A percentile compares a stretch with the other conserved stretches of the same genome.
phyloP scores from a whole-genome alignment of 30 jellyfish, hydroid and myxozoan species.

The Aurelia aurita complex sp. Pacific region DNA sequence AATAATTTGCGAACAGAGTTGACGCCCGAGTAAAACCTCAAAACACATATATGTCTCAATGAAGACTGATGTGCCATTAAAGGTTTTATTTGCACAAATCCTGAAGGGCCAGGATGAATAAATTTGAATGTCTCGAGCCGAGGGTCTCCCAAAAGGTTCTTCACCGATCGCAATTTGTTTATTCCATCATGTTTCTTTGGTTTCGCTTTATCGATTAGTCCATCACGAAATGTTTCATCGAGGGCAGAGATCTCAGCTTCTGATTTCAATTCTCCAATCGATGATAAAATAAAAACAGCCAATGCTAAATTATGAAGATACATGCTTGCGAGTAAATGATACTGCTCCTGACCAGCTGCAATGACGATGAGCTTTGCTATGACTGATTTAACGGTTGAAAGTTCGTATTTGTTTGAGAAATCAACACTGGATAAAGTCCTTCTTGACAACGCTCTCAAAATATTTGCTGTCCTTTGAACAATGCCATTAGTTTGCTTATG shows the following conservation, averaged over 20 bases:
- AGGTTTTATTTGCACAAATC: background rate
- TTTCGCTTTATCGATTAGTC: too few species aligned
- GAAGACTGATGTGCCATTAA: background rate
- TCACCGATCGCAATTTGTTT: constrained; percentile 27
- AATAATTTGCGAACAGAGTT: constrained; percentile 15
- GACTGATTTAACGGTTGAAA: background rate
- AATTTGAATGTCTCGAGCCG: constrained; percentile 35
- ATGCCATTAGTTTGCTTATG: constrained; percentile 7
- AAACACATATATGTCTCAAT: background rate
- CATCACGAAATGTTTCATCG: too few species aligned
- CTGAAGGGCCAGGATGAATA: constrained; percentile 26
- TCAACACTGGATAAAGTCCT: background rate
- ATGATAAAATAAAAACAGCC: too few species aligned
- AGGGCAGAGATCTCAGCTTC: too few species aligned
- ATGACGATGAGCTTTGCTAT: too few species aligned
- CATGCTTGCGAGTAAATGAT: too few species aligned
- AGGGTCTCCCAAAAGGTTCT: constrained; percentile 24
- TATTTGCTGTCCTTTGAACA: constrained; percentile 40
- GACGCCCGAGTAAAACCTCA: constrained; percentile 19
- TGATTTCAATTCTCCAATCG: too few species aligned
- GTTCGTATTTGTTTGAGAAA: background rate
- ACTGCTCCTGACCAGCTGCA: background rate
- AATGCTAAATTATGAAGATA: too few species aligned
- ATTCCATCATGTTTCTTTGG: background rate
- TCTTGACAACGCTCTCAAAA: constrained; percentile 55